Evolutionary conservation across 2,888 invertebrate genomes (phyloP).

Genomic region (Macrosiphum euphorbiae): DNA sequence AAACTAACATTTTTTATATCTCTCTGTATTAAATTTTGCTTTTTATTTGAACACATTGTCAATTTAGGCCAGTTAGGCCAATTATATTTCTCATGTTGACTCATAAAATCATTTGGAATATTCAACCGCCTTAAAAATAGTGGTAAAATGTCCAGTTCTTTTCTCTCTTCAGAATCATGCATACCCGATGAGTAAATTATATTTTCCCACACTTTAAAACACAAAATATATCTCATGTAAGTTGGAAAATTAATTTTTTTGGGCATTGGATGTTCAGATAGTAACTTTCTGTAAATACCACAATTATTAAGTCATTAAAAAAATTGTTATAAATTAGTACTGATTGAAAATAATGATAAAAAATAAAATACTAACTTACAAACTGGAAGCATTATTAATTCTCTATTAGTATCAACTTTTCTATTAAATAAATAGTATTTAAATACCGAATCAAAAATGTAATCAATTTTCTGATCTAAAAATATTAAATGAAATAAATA

Average conservation of each 20-base stretch:
- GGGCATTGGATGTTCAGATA: slow-evolving; percentile 35
- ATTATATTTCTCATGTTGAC: slow-evolving; percentile 41
- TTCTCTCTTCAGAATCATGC: background rate
- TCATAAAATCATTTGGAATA: slow-evolving; percentile 51
- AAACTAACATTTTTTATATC: slow-evolving; percentile 47
- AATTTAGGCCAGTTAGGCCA: slow-evolving; percentile 33
- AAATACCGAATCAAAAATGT: slow-evolving; percentile 55
- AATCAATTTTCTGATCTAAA: slow-evolving; percentile 52
- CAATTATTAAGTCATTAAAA: background rate
- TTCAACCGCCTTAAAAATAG: slow-evolving; percentile 4
- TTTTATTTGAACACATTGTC: slow-evolving; percentile 34
- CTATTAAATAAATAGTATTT: slow-evolving; percentile 56
- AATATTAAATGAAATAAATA: background rate
- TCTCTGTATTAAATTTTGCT: background rate
- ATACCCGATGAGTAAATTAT: background rate
- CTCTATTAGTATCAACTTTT: background rate
- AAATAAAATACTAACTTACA: slow-evolving; percentile 33
- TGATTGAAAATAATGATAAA: too few species aligned
- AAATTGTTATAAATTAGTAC: background rate
- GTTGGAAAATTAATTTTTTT: slow-evolving; percentile 43
- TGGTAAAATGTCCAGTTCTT: slow-evolving; percentile 47
- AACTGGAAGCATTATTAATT: slow-evolving; percentile 52
- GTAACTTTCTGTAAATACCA: slow-evolving; percentile 39
- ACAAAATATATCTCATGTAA: slow-evolving; percentile 49
- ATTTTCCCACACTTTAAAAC: slow-evolving; percentile 55